Base-by-base conservation (phyloP, 37 sponge, comb jelly and placozoan species). In the Mnemiopsis leidyi region DNA sequence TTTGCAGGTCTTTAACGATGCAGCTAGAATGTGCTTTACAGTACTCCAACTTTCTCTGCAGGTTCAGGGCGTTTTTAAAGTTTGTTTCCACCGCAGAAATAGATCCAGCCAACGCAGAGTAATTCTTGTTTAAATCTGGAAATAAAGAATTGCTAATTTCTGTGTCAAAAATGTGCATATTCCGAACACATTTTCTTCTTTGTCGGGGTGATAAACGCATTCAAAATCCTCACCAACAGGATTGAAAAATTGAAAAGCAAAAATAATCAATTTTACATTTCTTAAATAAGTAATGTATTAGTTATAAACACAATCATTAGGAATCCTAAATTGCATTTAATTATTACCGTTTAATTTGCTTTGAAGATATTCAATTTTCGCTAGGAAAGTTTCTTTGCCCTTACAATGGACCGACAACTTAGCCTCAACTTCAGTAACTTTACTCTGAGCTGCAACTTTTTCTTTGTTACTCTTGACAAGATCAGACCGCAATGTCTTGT, bases 401-500 rank as follows among this genome's bases (percentile, higher is more conserved):
- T 85, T 36, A 38, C 90, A 85, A 25, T 85, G 90, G 24, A 85
- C 35, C 0, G 90, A 38, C 21, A 85, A 25, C 90, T 85, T 85
- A 5, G 61, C 90, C 35, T 85, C 61, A 13, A 85, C 48, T 39
- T 85, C 90, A 38, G 28, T 21, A 25, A 61, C 90, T 25, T 38
- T 40, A 39, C 26, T 40, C 36, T 85, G 90, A 25, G 61, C 90
- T 13, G 35, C 9, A 1, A 85, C 90, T n/a, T 85, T 38, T 13
- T 85, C 90, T 37, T 40, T 85, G 48, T 85, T 85, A 23, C 24
- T 28, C 5, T n/a, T n/a, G 0, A 40, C 35, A 40, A 85, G 35
- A n/a, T 85, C 90, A 34, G 9, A 3, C 1, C 20, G 26, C 9
- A 34, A 33, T 3, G 1, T 20, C 32, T 36, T 34, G 36, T 77